Percentiles rank a stretch among this genome's conserved stretches.
phyloP scores from a whole-genome alignment of 2,113 vertebrate genomes.

The Percina caprodes region DNA sequence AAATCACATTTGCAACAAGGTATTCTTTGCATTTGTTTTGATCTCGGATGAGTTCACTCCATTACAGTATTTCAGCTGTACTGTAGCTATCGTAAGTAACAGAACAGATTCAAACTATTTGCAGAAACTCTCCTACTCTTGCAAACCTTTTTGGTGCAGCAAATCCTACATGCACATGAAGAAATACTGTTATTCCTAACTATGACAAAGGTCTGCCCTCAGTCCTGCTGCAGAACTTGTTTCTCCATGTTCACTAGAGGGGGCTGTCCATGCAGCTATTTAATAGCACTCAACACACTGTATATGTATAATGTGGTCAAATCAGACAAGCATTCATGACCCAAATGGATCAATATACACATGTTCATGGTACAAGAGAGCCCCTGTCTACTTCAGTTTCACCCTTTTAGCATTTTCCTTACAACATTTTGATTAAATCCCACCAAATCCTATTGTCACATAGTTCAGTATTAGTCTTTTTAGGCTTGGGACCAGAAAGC shows the following conservation, averaged over 20 bases:
- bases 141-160: neutral
- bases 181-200: neutral
- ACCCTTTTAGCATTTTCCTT: neutral
- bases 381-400: neutral
- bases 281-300: neutral
- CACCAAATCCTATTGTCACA: neutral
- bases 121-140: neutral
- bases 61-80: neutral
- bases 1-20: neutral
- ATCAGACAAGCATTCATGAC: neutral
- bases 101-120: neutral
- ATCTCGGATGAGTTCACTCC: neutral
- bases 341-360: neutral
- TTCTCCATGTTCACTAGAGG: conserved; percentile 78
- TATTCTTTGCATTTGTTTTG: neutral
- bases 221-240: conserved; percentile 47
- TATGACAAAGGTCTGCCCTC: conserved; percentile 37
- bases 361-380: neutral
- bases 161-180: neutral
- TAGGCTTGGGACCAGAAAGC: neutral
- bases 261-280: conserved; percentile 72
- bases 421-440: neutral
- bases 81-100: no score
- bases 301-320: neutral
- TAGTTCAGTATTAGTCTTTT: neutral